Base-by-base conservation (phyloP, 2,888 invertebrate species). In the Andrena camellia region DNA sequence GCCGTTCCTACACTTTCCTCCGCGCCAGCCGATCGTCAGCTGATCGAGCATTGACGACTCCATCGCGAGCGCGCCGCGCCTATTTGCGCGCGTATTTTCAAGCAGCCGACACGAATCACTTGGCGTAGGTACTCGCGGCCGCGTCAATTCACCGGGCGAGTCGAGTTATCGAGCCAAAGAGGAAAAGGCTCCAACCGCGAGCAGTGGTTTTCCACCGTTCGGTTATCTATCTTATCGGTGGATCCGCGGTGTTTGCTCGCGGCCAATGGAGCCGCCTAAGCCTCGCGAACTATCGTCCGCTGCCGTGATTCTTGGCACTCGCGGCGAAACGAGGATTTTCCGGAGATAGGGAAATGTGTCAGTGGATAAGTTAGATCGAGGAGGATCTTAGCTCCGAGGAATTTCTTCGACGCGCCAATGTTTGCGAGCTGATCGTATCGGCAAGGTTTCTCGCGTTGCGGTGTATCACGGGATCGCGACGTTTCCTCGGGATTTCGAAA, bases 221-320 rank as follows among this genome's bases (percentile, higher is more conserved):
- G 57, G 59, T 71, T 71, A 66, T 70, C 76, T 76, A 64, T 52
- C n/a, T 80, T 80, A 81, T 81, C 80, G 52, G 60, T n/a, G 4
- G 29, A 80, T 62, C 50, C 48, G 33, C 33, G 26, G 26, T 70
- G 50, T 73, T 73, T 74, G n/a, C 42, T 52, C 31, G 13, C 31
- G 6, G 52, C 31, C 7, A 1, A 13, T 42, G 66, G 23, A 2
- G 29, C 35, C 35, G 50, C 31, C 4, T 29, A 29, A 60, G 23
- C 17, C 7, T 8, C 48, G 20, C 20, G 8, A 57, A 13, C 33
- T 67, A 50, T 3, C 23, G n/a, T 33, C 5, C 26, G 42, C 17
- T 42, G 42, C 42, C 42, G 42, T 17, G 42, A 42, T 13, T 42
- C 42, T 17, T 42, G 42, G 4, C 42, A 42, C 4, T 17, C 42